phyloP scores from a whole-genome alignment of 2,113 vertebrate species.

The Pedionomus torquatus region DNA sequence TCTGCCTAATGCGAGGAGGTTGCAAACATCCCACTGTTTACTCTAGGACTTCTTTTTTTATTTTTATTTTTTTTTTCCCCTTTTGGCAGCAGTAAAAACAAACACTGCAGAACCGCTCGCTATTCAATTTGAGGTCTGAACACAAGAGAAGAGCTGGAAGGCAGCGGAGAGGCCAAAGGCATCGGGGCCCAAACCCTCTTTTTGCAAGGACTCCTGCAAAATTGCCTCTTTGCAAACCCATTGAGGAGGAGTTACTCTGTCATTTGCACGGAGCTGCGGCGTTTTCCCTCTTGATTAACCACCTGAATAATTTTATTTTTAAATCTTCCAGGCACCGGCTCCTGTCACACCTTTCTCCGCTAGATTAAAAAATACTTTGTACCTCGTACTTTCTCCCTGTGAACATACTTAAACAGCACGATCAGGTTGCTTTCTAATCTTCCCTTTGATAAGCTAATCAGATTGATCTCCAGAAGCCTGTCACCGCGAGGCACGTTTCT shows the following conservation, averaged over 20 bases:
- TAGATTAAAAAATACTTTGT: not conserved
- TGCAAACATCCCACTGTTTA: constrained; percentile 66
- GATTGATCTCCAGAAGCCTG: constrained; percentile 41
- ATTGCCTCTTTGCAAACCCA: not conserved
- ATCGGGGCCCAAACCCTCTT: not conserved
- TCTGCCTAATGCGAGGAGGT: constrained; percentile 54
- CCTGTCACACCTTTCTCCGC: not conserved
- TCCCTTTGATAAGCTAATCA: constrained; percentile 44
- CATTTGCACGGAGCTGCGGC: not conserved
- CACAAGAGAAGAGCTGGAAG: not conserved
- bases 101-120: not conserved
- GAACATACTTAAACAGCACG: constrained; percentile 35
- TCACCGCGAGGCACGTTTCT: not conserved
- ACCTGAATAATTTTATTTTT: not conserved
- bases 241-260: not conserved
- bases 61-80: not conserved
- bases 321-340: not conserved
- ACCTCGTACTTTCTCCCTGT: not conserved
- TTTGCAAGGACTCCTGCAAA: not conserved
- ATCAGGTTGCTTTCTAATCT: constrained; percentile 36
- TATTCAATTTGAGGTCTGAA: not conserved
- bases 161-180: not conserved
- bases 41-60: not conserved
- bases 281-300: not conserved
- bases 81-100: constrained; percentile 55